Conservation (phyloP, 2,888 invertebrate species). For the Anoncus sp. region DNA sequence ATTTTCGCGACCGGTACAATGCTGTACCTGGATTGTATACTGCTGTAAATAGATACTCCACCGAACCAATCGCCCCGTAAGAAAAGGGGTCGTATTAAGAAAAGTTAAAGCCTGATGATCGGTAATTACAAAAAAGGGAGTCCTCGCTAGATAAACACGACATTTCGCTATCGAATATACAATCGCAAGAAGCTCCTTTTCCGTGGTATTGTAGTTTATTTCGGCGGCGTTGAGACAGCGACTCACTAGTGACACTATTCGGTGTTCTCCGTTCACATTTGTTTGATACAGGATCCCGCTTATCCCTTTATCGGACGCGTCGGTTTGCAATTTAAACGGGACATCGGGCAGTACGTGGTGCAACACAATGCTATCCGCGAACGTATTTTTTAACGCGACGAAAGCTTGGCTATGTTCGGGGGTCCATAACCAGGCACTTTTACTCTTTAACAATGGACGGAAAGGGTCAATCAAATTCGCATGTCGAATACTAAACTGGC, state of each 20-base stretch:
- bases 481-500: constrained; percentile 5
- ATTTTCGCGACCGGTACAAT: constrained; percentile 39
- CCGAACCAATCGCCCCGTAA: constrained; percentile 16
- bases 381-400: too few relatives aligned
- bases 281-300: constrained; percentile 61
- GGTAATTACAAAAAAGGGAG: constrained; percentile 55
- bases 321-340: constrained; percentile 59
- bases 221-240: constrained; percentile 45
- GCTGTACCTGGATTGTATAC: too few relatives aligned
- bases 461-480: constrained; percentile 46
- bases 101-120: constrained; percentile 40
- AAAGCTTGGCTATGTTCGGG: too few relatives aligned
- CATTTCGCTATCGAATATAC: constrained; percentile 50
- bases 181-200: constrained; percentile 50
- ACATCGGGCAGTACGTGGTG: too few relatives aligned
- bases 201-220: constrained; percentile 10
- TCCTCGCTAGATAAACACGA: constrained; percentile 64
- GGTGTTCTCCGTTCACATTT: constrained; percentile 7
- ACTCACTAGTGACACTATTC: constrained; percentile 66
- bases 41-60: constrained; percentile 41
- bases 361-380: too few relatives aligned
- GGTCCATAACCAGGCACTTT: constrained; percentile 51
- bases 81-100: constrained; percentile 8
- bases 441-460: constrained; percentile 33
- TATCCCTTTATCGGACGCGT: constrained; percentile 55